Evolutionary conservation across 2,113 vertebrate genomes (phyloP).

Genomic region (Trogon surrucura): DNA sequence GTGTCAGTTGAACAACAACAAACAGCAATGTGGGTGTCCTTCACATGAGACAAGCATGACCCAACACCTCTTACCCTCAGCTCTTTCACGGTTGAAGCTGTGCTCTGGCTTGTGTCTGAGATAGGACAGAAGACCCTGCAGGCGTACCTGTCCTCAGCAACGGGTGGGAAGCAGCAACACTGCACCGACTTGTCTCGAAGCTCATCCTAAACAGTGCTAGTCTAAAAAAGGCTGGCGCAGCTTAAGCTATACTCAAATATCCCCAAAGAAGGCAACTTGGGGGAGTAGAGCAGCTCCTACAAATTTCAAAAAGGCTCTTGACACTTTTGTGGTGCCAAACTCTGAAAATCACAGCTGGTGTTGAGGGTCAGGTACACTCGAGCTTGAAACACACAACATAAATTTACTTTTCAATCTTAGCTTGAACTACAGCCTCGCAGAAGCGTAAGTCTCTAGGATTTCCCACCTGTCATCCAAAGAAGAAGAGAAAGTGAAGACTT

Average conservation of each 20-base stretch:
- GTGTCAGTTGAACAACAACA: not conserved
- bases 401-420: not conserved
- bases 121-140: not conserved
- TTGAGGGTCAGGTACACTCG: not conserved
- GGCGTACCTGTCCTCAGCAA: not conserved
- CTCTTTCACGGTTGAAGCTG: not conserved
- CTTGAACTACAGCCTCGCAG: not conserved
- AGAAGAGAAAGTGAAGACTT: constrained; percentile 49
- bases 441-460: not conserved
- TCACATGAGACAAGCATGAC: not conserved
- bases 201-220: not conserved
- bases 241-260: not conserved
- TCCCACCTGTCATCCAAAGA: not conserved
- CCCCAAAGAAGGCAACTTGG: not conserved
- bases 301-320: not conserved
- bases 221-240: not conserved
- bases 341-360: not conserved
- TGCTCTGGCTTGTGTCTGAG: not conserved
- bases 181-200: not conserved
- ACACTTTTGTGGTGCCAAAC: not conserved
- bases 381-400: not conserved
- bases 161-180: not conserved
- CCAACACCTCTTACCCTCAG: not conserved
- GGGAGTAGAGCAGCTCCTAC: not conserved
- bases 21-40: not conserved